Conservation (phyloP, 2,888 invertebrate genomes). For the Merodon equestris region DNA sequence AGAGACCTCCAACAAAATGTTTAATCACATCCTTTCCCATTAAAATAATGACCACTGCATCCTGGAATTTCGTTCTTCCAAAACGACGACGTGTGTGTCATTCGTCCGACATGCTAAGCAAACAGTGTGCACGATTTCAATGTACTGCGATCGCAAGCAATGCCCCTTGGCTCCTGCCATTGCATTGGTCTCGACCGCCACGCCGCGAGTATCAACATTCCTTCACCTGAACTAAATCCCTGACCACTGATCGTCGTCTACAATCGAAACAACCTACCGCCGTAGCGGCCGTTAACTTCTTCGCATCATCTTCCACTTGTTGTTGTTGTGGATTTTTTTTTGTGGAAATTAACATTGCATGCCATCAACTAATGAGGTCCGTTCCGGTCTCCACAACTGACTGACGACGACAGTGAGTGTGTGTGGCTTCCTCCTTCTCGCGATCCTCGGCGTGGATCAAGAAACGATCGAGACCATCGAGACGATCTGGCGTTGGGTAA, state of each 20-base stretch:
- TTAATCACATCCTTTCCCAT: slow-evolving; percentile 66
- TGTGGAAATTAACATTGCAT: slow-evolving; percentile 64
- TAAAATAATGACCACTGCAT: slow-evolving; percentile 65
- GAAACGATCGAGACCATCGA: slow-evolving; percentile 8
- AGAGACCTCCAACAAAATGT: slow-evolving; percentile 59
- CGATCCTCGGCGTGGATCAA: no score
- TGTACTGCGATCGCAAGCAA: slow-evolving; percentile 30
- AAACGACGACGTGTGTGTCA: slow-evolving; percentile 68
- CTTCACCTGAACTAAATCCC: slow-evolving; percentile 48
- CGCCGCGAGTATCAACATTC: slow-evolving; percentile 50
- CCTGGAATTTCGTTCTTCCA: slow-evolving; percentile 62
- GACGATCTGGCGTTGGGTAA: slow-evolving; percentile 48
- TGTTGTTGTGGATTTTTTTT: slow-evolving; percentile 7
- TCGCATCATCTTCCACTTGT: slow-evolving; percentile 55
- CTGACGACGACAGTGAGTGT: slow-evolving; percentile 6
- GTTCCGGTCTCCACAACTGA: slow-evolving; percentile 13
- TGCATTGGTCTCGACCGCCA: slow-evolving; percentile 27
- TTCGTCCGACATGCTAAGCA: slow-evolving; percentile 63
- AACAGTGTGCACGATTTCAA: slow-evolving; percentile 61
- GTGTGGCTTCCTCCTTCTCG: no score
- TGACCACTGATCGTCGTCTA: slow-evolving; percentile 10
- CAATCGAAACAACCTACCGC: slow-evolving; percentile 11
- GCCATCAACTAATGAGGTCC: slow-evolving; percentile 67
- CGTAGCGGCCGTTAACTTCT: slow-evolving; percentile 15
- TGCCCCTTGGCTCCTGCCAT: slow-evolving; percentile 10